Conservation (phyloP, 1,140 invertebrate genomes). For the Phortica variegata region DNA sequence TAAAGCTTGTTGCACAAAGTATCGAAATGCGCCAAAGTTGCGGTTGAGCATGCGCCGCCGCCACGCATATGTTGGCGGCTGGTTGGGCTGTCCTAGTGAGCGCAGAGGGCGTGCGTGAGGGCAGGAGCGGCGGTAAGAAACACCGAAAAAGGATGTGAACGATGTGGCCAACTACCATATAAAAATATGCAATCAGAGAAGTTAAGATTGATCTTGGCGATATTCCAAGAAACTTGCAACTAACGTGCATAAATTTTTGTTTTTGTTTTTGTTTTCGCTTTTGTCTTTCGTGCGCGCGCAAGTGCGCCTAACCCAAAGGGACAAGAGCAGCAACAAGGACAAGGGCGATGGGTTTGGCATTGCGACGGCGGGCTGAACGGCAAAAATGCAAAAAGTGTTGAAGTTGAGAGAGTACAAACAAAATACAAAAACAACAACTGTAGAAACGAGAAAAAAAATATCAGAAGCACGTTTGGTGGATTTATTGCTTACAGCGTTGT, state of each 20-base stretch:
- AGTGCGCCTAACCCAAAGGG: too few species aligned
- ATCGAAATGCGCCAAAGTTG: conserved; percentile 19
- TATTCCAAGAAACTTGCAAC: conserved; percentile 39
- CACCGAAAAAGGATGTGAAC: conserved; percentile 44
- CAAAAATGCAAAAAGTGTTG: too few species aligned
- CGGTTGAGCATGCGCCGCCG: conserved; percentile 19
- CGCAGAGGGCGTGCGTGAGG: too few species aligned
- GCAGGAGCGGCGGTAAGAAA: too few species aligned
- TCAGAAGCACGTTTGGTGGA: conserved; percentile 18
- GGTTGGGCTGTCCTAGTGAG: too few species aligned
- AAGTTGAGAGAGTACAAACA: too few species aligned
- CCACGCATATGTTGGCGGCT: conserved; percentile 12
- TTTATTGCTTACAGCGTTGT: conserved; percentile 22
- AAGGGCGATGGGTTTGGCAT: too few species aligned
- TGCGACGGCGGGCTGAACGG: too few species aligned
- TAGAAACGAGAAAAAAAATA: conserved; percentile 11
- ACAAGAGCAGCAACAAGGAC: too few species aligned
- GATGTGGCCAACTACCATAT: conserved; percentile 49
- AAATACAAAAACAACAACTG: too few species aligned
- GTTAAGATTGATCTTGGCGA: conserved; percentile 48
- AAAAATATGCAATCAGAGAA: conserved; percentile 51
- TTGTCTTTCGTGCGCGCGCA: too few species aligned
- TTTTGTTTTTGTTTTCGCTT: too few species aligned
- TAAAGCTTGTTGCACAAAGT: conserved; percentile 12
- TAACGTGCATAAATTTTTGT: conserved; percentile 13